Evolutionary conservation across 2,113 vertebrate genomes (phyloP), one percentile per base, ranked within the genome.

Genomic region (Otis tarda): DNA sequence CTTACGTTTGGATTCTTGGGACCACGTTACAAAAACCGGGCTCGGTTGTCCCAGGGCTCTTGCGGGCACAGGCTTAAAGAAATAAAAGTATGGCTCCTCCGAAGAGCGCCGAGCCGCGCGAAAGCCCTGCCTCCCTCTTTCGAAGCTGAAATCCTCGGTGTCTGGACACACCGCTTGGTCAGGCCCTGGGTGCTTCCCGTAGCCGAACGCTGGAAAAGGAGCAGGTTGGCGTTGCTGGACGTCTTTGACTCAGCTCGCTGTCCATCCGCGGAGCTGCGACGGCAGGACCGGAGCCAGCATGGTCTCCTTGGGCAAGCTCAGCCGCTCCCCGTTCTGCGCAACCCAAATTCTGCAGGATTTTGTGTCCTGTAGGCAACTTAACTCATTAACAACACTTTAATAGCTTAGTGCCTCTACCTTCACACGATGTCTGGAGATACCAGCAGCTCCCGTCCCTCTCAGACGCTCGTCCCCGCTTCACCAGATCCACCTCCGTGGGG

Each of bases 181-280:
- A 19, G 17, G 28, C 37, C 14, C 21, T 1, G 3, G 22, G 17
- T 18, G 18, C 10, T 88, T 35, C 45, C 68, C 35, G 1, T 5
- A 50, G 45, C n/a, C n/a, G 22, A 31, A 12, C 18, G 37, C 24
- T 52, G 47, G 43, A 15, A 53, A 19, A 75, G 75, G 31, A 53
- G 12, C 13, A 13, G 64, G 16, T 5, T 25, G 7, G n/a, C 5
- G 3, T 43, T 43, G 41, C 41, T 12, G 49, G 39, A 8, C 2
- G 0, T 25, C 37, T 57, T 43, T 28, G 43, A 8, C 63, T 25
- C 1, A 1, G 47, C 69, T 75, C 10, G 0, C 22, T 21, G 83
- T 63, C 35, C 2, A 2, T 55, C 61, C 43, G 24, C 49, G 21
- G 63, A 68, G 77, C 50, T 70, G 31, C 2, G 14, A 16, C 5